phyloP scores from a whole-genome alignment of 37 sponge, comb jelly and placozoan species.

The Aplysina aerophoba region DNA sequence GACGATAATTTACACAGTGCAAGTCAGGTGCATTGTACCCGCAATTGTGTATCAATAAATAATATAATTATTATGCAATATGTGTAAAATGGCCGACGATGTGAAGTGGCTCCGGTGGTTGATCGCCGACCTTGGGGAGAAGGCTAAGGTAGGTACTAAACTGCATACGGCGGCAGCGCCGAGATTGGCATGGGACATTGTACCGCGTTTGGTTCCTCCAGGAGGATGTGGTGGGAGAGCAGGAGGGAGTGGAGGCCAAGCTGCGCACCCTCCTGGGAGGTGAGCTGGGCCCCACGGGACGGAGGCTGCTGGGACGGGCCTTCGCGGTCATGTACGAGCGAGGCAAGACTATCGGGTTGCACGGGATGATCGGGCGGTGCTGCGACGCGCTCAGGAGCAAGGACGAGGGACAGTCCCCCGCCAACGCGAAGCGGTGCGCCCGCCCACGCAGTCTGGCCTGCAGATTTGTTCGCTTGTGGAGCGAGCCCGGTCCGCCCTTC shows the following conservation, averaged over 20 bases:
- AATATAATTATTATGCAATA: too few species aligned
- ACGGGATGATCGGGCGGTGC: conserved; percentile 70
- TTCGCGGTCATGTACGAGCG: conserved; percentile 70
- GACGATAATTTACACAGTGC: too few species aligned
- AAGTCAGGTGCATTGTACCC: too few species aligned
- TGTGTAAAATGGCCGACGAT: too few species aligned
- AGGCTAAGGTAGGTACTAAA: too few species aligned
- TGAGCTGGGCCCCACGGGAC: conserved; percentile 69
- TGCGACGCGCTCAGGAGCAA: conserved; percentile 70
- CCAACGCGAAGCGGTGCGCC: conserved; percentile 50
- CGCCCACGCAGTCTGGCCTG: neutral
- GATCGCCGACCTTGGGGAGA: too few species aligned
- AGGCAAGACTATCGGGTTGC: conserved; percentile 65
- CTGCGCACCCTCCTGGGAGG: conserved; percentile 52
- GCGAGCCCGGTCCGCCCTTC: neutral
- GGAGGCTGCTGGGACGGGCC: conserved; percentile 55
- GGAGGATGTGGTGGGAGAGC: conserved; percentile 57
- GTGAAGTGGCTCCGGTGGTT: too few species aligned
- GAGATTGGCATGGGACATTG: too few species aligned
- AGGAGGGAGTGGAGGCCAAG: conserved; percentile 57
- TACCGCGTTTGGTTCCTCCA: neutral
- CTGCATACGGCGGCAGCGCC: too few species aligned
- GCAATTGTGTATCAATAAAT: too few species aligned
- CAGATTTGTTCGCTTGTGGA: neutral
- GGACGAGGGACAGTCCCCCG: conserved; percentile 31